A percentile compares a stretch with the other conserved stretches of the same genome.
phyloP scores from a whole-genome alignment of 2,797 vertebrate genomes.

The Pseudocheirus occidentalis region DNA sequence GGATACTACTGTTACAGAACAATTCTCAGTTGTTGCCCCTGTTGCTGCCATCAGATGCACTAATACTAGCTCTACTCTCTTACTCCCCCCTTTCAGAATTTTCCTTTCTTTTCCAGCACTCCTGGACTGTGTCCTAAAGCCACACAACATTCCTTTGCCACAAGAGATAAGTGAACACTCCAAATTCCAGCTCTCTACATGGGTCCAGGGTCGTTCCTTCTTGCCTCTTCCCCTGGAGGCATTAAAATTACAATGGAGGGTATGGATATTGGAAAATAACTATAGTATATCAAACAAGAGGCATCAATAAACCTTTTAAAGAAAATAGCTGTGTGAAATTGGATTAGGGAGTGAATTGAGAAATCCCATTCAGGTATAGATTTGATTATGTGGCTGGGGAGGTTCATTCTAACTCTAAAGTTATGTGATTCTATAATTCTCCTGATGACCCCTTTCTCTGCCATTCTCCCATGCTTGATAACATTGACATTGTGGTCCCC shows the following conservation, averaged over 20 bases:
- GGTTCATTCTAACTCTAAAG: not conserved
- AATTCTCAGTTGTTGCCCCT: not conserved
- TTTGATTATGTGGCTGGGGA: not conserved
- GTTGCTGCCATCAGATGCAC: not conserved
- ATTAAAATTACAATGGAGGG: not conserved
- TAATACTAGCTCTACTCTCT: not conserved
- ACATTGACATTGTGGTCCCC: not conserved
- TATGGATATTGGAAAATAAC: not conserved
- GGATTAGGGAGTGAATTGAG: not conserved
- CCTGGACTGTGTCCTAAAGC: not conserved
- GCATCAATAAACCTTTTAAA: not conserved
- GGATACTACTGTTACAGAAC: not conserved
- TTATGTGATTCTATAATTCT: not conserved
- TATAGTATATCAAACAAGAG: not conserved
- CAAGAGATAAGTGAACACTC: not conserved
- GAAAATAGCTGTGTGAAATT: not conserved
- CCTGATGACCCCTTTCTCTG: not conserved
- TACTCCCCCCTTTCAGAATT: not conserved
- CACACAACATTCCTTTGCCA: not conserved
- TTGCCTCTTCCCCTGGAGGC: not conserved
- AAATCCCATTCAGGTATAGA: not conserved
- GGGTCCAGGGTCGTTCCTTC: not conserved
- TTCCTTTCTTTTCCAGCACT: not conserved
- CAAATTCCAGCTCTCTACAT: not conserved
- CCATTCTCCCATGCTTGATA: not conserved